Evolutionary conservation across 2,888 invertebrate species (phyloP).

Genomic region (Drosophila melanosoma): DNA sequence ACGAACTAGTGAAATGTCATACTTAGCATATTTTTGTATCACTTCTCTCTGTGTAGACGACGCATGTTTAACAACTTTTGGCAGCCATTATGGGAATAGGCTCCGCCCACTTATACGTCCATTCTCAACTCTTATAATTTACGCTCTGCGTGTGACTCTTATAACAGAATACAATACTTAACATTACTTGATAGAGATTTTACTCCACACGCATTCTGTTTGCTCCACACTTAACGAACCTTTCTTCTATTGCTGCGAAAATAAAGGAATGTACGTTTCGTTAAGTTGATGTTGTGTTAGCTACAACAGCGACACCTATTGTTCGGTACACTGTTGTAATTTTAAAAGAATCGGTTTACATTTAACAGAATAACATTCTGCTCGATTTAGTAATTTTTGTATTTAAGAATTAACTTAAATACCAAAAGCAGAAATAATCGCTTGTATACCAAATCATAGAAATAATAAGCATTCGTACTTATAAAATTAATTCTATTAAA

Average conservation of each 20-base stretch:
- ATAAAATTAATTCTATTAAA: neutral
- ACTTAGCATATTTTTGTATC: neutral
- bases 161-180: conserved; percentile 7
- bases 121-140: conserved; percentile 32
- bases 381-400: neutral
- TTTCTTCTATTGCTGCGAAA: neutral
- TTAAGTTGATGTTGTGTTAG: neutral
- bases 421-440: neutral
- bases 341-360: neutral
- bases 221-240: conserved; percentile 45
- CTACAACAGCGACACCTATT: conserved; percentile 35
- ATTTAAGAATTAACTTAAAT: neutral
- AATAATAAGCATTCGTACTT: neutral
- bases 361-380: conserved; percentile 2
- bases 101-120: conserved; percentile 54
- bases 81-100: conserved; percentile 65
- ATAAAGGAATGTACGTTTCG: neutral
- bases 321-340: conserved; percentile 6
- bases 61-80: conserved; percentile 17
- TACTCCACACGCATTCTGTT: conserved; percentile 32
- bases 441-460: neutral
- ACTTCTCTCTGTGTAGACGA: conserved; percentile 22
- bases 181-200: conserved; percentile 9
- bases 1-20: no score
- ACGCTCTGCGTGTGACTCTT: neutral